Conservation (phyloP, 2,113 vertebrate species). For the Myotis lucifugus region DNA sequence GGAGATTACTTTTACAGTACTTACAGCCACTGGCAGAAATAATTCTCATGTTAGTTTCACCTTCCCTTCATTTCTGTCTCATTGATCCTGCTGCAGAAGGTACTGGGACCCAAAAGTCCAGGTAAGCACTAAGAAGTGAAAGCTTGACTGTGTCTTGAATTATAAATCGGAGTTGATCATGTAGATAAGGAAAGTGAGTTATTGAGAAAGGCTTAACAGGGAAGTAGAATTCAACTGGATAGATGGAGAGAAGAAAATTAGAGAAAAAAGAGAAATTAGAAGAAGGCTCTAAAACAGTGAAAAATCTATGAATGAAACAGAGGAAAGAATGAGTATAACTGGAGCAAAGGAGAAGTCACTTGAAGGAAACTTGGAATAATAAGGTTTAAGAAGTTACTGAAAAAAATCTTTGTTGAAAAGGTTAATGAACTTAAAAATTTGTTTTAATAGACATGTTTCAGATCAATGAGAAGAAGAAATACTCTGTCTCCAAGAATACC, state of each 20-base stretch:
- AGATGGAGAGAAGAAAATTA: neutral
- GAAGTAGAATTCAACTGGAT: neutral
- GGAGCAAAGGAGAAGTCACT: neutral
- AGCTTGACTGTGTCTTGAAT: neutral
- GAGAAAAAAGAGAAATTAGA: neutral
- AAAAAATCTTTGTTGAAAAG: neutral
- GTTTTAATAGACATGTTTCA: neutral
- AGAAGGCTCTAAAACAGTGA: neutral
- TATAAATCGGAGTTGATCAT: neutral
- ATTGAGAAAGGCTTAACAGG: neutral
- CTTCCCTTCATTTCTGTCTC: neutral
- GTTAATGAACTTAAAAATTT: neutral
- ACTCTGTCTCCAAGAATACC: neutral
- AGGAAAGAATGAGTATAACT: neutral
- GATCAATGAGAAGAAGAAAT: neutral
- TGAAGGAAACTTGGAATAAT: neutral
- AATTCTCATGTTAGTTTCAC: neutral
- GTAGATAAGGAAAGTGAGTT: neutral
- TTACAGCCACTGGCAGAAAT: neutral
- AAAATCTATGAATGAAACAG: neutral
- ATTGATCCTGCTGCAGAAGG: neutral
- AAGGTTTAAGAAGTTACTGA: neutral
- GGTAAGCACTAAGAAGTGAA: neutral
- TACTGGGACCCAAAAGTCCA: neutral
- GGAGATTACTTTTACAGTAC: neutral